Evolutionary conservation across 2,113 vertebrate genomes (phyloP).

Genomic region (Pelmatolapia mariae): DNA sequence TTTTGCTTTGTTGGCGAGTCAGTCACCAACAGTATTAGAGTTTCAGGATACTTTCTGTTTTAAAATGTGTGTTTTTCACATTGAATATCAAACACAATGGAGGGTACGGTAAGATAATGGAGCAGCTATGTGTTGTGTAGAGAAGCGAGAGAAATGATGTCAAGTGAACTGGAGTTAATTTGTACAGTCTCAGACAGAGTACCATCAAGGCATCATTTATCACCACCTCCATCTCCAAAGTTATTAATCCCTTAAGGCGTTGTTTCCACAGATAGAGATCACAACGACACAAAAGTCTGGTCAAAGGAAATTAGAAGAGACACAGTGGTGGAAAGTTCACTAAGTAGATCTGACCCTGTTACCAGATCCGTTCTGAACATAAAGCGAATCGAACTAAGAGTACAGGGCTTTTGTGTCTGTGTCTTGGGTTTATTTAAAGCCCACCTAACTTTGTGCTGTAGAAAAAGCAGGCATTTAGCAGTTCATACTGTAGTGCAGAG

Average conservation of each 20-base stretch:
- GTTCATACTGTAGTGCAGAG: not conserved
- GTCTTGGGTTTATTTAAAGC: not conserved
- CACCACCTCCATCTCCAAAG: constrained; percentile 30
- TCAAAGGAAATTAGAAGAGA: constrained; percentile 55
- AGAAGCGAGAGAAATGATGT: not conserved
- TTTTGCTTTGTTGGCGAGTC: not conserved
- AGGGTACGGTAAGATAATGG: not conserved
- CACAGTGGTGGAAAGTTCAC: constrained; percentile 2
- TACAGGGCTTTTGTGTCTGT: not conserved
- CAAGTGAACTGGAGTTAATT: constrained; percentile 25
- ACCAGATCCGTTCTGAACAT: not conserved
- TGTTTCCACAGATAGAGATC: constrained; percentile 33
- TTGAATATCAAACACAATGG: constrained; percentile 6
- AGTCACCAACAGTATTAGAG: not conserved
- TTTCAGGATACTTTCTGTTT: not conserved
- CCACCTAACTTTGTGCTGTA: not conserved
- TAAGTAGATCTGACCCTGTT: not conserved
- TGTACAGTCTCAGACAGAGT: constrained; percentile 13
- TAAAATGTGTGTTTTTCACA: constrained; percentile 1
- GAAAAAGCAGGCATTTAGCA: not conserved
- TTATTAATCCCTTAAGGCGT: constrained; percentile 40
- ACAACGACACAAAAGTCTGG: not conserved
- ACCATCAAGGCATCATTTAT: constrained; percentile 35
- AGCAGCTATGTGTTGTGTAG: not conserved
- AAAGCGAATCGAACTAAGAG: not conserved